A percentile compares a stretch with the other conserved stretches of the same genome.
phyloP scores from a whole-genome alignment of 2,113 vertebrate genomes.

The Gorsachius goisagi region DNA sequence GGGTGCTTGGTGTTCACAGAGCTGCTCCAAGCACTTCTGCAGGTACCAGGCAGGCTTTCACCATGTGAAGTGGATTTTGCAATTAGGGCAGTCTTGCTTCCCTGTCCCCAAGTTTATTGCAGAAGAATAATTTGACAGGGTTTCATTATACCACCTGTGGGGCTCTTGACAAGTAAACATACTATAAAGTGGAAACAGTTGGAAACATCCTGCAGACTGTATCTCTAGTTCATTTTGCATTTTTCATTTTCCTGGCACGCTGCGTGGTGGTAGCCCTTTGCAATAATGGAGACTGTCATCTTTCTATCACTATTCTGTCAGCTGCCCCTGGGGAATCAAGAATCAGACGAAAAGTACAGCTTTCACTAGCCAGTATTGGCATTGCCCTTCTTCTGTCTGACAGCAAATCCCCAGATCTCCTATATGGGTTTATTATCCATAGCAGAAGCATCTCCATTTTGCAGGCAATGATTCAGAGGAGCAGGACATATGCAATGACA shows the following conservation, averaged over 20 bases:
- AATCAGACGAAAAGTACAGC: background rate
- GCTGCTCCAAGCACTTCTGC: background rate
- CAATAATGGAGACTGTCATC: background rate
- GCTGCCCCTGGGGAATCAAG: background rate
- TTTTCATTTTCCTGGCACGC: background rate
- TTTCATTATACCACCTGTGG: background rate
- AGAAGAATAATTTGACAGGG: background rate
- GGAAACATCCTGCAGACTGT: background rate
- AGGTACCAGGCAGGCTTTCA: background rate
- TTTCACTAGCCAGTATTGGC: background rate
- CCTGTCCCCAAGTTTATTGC: background rate
- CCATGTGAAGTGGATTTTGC: background rate
- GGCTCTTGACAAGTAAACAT: background rate
- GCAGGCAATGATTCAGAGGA: background rate
- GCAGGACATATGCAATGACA: accelerated
- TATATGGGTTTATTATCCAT: background rate
- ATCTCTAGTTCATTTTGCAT: background rate
- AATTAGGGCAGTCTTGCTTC: background rate
- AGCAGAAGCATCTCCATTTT: background rate
- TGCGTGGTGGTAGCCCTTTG: background rate
- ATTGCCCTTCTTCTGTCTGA: background rate
- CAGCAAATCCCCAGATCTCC: background rate
- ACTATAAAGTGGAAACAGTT: background rate
- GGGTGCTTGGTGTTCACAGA: background rate
- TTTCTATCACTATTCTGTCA: background rate